phyloP scores from a whole-genome alignment of 2,113 vertebrate genomes.

The Chamaetylas fuelleborni region DNA sequence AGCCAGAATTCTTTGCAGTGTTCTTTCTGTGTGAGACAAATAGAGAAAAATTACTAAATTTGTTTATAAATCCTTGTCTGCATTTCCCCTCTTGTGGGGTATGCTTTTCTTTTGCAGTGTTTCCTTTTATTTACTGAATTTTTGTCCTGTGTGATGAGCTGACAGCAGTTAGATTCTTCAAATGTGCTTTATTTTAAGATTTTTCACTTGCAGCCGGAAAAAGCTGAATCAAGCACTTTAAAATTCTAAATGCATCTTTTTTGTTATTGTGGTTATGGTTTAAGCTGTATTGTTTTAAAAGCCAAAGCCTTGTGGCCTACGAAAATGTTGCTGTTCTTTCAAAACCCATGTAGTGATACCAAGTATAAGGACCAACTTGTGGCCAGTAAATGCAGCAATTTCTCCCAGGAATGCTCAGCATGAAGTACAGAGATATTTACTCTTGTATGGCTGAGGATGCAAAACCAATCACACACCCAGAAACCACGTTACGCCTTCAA shows the following conservation, averaged over 20 bases:
- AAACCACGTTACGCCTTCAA: neutral
- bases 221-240: neutral
- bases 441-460: neutral
- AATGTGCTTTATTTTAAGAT: neutral
- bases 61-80: neutral
- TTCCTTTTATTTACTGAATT: neutral
- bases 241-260: neutral
- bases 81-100: neutral
- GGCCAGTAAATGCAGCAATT: neutral
- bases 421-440: neutral
- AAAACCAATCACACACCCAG: neutral
- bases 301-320: neutral
- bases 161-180: neutral
- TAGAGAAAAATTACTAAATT: neutral
- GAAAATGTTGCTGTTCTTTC: neutral
- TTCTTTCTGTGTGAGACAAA: neutral
- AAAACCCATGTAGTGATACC: neutral
- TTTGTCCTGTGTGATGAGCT: neutral
- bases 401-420: neutral
- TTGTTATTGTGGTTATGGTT: neutral
- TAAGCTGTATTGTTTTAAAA: neutral
- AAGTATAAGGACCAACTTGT: neutral
- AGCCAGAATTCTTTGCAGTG: neutral
- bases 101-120: neutral
- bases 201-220: neutral